These are phyloP conservation scores for Portevinia maculata DNA, from an alignment of 2,888 invertebrate genomes.

Conservation along the genomic window DNA sequence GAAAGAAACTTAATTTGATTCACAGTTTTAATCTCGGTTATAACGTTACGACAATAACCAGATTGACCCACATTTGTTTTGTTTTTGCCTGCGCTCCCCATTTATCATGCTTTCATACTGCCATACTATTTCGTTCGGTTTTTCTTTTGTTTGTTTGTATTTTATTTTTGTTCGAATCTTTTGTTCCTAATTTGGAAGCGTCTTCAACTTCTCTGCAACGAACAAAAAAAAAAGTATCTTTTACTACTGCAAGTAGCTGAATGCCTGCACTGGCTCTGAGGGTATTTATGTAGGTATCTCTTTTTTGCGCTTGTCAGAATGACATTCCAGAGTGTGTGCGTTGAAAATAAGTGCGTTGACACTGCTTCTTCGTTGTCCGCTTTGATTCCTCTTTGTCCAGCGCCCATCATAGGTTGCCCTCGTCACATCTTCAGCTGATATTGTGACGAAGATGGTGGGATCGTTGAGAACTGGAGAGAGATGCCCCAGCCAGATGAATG, in stretches of 20 bases:
- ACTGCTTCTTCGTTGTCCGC: conserved; percentile 75
- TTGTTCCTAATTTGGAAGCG: conserved; percentile 69
- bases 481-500: conserved; percentile 72
- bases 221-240: conserved; percentile 26
- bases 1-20: conserved; percentile 2
- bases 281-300: conserved; percentile 21
- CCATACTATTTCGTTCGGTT: conserved; percentile 38
- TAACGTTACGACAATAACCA: conserved; percentile 75
- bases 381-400: conserved; percentile 12
- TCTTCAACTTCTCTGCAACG: conserved; percentile 57
- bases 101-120: conserved; percentile 55
- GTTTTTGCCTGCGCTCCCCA: conserved; percentile 63
- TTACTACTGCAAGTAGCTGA: conserved; percentile 8
- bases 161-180: conserved; percentile 42
- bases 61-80: conserved; percentile 79
- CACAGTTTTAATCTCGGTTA: conserved; percentile 35
- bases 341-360: conserved; percentile 81
- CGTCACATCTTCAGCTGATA: conserved; percentile 73
- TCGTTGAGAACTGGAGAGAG: conserved; percentile 23
- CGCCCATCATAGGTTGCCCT: conserved; percentile 44
- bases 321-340: conserved; percentile 63
- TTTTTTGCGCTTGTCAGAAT: conserved; percentile 55
- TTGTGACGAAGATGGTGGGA: conserved; percentile 55
- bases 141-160: conserved; percentile 16
- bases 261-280: conserved; percentile 3